Conservation (phyloP, 2,797 vertebrate genomes). For the Pitangus sulphuratus region DNA sequence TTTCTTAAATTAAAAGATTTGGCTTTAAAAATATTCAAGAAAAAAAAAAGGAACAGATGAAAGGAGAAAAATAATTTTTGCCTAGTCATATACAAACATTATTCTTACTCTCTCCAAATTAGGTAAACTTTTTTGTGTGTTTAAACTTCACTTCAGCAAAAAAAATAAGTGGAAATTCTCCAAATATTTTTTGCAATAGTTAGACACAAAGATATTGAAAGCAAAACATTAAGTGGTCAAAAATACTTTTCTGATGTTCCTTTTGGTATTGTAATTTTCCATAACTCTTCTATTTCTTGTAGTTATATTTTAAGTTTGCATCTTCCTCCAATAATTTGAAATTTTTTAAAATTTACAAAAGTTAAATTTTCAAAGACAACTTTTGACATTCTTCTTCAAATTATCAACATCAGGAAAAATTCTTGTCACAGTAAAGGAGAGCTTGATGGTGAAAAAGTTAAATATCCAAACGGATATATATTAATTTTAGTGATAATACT, state of each 20-base stretch:
- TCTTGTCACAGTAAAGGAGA: not conserved
- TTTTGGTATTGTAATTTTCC: not conserved
- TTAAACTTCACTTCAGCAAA: not conserved
- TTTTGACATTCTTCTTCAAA: not conserved
- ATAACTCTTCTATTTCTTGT: not conserved
- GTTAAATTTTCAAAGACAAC: not conserved
- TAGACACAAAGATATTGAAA: not conserved
- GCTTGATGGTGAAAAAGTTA: not conserved
- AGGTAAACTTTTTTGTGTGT: accelerated
- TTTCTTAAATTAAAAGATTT: not conserved
- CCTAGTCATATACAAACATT: not conserved
- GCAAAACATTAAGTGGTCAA: accelerated
- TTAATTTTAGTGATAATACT: not conserved
- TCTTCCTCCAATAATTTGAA: not conserved
- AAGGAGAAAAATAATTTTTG: not conserved
- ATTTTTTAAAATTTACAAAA: not conserved
- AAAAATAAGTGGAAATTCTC: not conserved
- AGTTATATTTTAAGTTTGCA: not conserved
- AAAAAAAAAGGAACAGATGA: accelerated
- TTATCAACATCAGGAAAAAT: not conserved
- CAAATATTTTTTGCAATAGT: not conserved
- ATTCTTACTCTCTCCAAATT: not conserved
- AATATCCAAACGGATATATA: not conserved
- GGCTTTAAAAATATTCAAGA: not conserved
- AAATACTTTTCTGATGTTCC: not conserved